Evolutionary conservation across 2,888 invertebrate species (phyloP), one percentile per base, ranked within the genome.

Genomic region (Xanthostigma xanthostigma): DNA sequence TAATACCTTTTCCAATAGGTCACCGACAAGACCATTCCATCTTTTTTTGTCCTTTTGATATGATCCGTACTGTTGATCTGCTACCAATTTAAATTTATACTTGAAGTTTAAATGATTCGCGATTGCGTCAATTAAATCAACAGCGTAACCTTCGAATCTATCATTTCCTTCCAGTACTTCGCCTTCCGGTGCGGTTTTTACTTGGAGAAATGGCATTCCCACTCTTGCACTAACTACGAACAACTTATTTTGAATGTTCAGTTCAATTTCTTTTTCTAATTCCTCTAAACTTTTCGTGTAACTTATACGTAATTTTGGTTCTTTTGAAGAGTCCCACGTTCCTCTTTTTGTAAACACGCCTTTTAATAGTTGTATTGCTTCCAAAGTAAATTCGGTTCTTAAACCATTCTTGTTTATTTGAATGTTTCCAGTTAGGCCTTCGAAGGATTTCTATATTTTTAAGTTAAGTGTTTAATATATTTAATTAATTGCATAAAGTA

Each of bases 41-140:
- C 81, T 76, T 59, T 80, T 84, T 0, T 78, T 84, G 1, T 76
- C 73, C 36, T 78, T 74, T 63, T 81, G 70, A 53, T 75, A 81
- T 9, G 75, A 76, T 0, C 89, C 89, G 59, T 89, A 85, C 36
- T 69, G 69, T 41, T 76, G 77, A 57, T 84, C 85, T 0, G 78
- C 78, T 6, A 81, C 85, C 36, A 88, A 67, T 60, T 80, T 75
- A 54, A 89, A 78, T 56, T 74, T 75, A 59, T 80, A 88, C 55
- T 79, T 79, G 56, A 89, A 79, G 49, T 78, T 72, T 54, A 36
- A 36, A 14, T 11, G 9, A n/a, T 43, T 75, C 11, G 93, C 75
- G 51, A 97, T 79, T 61, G 83, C 83, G 45, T 83, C 72, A 57
- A 97, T 84, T 14, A 97, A 71, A 66, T 97, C 96, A 59, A 94